Base-by-base conservation (phyloP, 2,888 invertebrate species). In the Callinectes sapidus region DNA sequence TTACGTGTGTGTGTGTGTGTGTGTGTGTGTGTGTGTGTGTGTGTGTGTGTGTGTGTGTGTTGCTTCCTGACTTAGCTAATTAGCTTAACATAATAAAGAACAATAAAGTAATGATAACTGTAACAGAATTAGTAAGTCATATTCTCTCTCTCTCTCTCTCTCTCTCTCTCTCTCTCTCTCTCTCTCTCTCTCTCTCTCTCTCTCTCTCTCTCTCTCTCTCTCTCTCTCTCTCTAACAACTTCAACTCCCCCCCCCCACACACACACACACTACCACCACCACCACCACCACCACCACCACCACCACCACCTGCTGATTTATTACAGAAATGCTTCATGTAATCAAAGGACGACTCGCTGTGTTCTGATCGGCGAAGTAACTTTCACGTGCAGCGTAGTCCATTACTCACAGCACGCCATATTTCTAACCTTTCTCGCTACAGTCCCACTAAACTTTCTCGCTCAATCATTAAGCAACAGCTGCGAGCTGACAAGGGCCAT, bases 121-220 rank as follows among this genome's bases (percentile, higher is more conserved):
- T 61, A 61, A 23, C 61, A 61, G 18, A 61, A 61, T 61, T 3
- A 61, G 23, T 13, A 23, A 61, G 61, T 61, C 0, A 5, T 23
- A 8, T 32, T 32, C n/a, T n/a, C 85, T 85, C 85, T 35, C 32
- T 32, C 81, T 35, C 28, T 35, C 81, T 81, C 35, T 81, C 81
- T 81, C 81, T 35, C 81, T 61, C 61, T 61, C 61, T 61, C 61
- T 61, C 61, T 61, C 61, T 61, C 61, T 61, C 61, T 61, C 61
- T 61, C 61, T 61, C 61, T 61, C 61, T 61, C 61, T 61, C 61
- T 61, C 61, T 61, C 61, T 61, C 55, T 55, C 55, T 55, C 55
- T 55, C 55, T 55, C 55, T 55, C 55, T 55, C 55, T 55, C 55
- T 55, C 55, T 55, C 55, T 55, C 55, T 55, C 55, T 55, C 55